Conservation (phyloP, 2,888 invertebrate genomes). For the Diadegma fenestrale region DNA sequence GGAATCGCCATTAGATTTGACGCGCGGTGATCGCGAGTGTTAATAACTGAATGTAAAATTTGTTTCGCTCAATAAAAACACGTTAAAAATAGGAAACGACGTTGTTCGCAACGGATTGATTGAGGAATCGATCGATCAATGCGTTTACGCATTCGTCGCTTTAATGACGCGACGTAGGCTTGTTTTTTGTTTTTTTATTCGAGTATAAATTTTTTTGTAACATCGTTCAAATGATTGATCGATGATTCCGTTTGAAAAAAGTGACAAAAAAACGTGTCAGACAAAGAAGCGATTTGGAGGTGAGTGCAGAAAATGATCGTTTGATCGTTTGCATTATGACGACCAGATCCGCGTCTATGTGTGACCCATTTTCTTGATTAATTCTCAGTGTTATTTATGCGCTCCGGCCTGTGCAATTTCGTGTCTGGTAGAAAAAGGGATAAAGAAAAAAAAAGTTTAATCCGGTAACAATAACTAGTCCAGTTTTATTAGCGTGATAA, state of each 20-base stretch:
- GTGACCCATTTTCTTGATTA: slow-evolving; percentile 2
- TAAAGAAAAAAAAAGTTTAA: not conserved
- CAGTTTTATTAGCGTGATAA: slow-evolving; percentile 29
- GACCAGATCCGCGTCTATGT: not conserved
- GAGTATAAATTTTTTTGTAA: slow-evolving; percentile 14
- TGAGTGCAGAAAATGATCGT: not conserved
- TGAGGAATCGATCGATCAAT: slow-evolving; percentile 9
- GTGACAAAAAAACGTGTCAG: slow-evolving; percentile 4
- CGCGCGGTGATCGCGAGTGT: slow-evolving; percentile 21
- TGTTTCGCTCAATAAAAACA: slow-evolving; percentile 7
- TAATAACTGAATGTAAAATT: not conserved
- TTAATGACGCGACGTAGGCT: slow-evolving; percentile 21
- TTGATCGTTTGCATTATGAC: slow-evolving; percentile 20
- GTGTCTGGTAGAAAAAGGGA: not conserved
- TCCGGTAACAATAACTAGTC: slow-evolving; percentile 14
- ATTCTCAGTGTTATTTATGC: slow-evolving; percentile 29
- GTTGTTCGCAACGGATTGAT: not conserved
- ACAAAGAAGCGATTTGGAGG: slow-evolving; percentile 7
- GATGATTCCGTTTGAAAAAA: slow-evolving; percentile 32
- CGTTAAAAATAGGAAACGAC: not conserved
- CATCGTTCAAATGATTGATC: slow-evolving; percentile 19
- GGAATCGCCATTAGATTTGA: not conserved
- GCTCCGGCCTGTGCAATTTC: not conserved
- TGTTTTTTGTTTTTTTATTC: slow-evolving; percentile 8
- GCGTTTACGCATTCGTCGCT: slow-evolving; percentile 38